Base-by-base conservation (phyloP, 2,888 invertebrate species). In the Epistrophe eligans region DNA sequence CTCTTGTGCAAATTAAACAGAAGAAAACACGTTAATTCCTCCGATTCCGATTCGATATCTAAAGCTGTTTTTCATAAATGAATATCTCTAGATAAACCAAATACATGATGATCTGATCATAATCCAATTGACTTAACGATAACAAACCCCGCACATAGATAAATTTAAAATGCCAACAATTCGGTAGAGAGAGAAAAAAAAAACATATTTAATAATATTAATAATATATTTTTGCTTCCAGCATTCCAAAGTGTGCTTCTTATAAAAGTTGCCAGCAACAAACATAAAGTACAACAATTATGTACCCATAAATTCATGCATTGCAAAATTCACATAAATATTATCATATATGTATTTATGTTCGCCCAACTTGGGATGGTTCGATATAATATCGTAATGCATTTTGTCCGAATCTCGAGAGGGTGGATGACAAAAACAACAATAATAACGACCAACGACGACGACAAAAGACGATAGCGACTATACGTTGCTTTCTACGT, bases 241-340 rank as follows among this genome's bases (percentile, higher is more conserved):
- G 82, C 82, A 87, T 87, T 87, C 87, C 83, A 82, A 87, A 67
- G 87, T 83, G 87, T 87, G 64, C 82, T 38, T 52, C 43, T 62
- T 15, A 57, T 40, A 70, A 70, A 40, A 82, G 82, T 79, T 87
- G 71, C 40, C 40, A 73, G 74, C 67, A 19, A 50, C 35, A 35
- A 50, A 55, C 77, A 80, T 84, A 62, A 81, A 77, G 43, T 85
- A 64, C 70, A 67, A 67, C 35, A 67, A 50, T 67, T 50, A 67
- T 67, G 48, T 50, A 50, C 19, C 67, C 50, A 77, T 81, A 52
- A 67, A 81, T 81, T 73, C 72, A 67, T 24, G 66, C 57, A 79
- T 79, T 70, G 70, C 87, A 79, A 82, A 82, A 87, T 58, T 79
- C 82, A 73, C 72, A 79, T 52, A 77, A 17, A 3, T 48, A 45